Evolutionary conservation across 2,888 invertebrate species (phyloP).

Genomic region (Lycocerus yunnanus): DNA sequence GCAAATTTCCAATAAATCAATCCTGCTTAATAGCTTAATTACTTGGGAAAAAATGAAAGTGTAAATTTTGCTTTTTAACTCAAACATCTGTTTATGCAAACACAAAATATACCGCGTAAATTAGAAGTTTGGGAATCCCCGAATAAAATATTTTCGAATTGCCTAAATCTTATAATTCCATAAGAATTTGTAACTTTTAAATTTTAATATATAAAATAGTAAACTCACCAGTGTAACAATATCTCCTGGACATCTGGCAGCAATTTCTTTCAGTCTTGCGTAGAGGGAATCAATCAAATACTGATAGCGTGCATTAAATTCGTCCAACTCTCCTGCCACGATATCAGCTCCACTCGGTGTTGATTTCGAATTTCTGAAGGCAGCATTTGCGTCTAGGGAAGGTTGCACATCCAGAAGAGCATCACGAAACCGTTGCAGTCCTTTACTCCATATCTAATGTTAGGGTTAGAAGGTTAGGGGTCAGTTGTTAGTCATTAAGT

Average conservation of each 20-base stretch:
- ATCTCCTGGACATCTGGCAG: constrained; percentile 72
- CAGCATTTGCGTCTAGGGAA: constrained; percentile 67
- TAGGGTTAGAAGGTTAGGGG: constrained; percentile 59
- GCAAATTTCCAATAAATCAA: neutral
- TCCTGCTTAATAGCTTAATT: neutral
- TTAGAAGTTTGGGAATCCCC: neutral
- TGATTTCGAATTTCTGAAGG: constrained; percentile 50
- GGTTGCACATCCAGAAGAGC: constrained; percentile 83
- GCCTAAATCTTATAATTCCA: too few relatives aligned
- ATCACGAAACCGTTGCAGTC: constrained; percentile 83
- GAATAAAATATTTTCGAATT: too few relatives aligned
- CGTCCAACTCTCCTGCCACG: constrained; percentile 78
- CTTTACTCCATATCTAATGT: constrained; percentile 82
- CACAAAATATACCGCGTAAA: too few relatives aligned
- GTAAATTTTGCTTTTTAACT: too few relatives aligned
- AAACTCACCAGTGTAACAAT: constrained; percentile 75
- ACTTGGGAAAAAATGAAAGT: neutral
- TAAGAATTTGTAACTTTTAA: too few relatives aligned
- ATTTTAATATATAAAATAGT: constrained; percentile 9
- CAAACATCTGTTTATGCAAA: too few relatives aligned
- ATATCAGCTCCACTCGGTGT: constrained; percentile 68
- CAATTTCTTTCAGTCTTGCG: constrained; percentile 70
- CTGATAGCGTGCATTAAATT: constrained; percentile 79
- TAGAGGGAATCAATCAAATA: constrained; percentile 71
- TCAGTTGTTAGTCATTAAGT: constrained; percentile 60